Evolutionary conservation across 2,888 invertebrate species (phyloP).

Genomic region (Exocentrus adspersus): DNA sequence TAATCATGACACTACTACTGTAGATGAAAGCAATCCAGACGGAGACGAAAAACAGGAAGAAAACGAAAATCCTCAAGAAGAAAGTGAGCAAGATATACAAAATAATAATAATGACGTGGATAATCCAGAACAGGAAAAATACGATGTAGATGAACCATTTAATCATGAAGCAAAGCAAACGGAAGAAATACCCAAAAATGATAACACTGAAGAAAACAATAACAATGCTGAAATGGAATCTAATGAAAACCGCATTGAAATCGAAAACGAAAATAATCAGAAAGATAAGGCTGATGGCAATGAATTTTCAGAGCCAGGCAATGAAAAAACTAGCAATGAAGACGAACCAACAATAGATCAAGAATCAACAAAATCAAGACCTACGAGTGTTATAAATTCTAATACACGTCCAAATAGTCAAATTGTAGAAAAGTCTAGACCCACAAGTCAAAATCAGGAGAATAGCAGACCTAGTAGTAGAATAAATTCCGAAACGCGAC

Average conservation of each 20-base stretch:
- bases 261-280: constrained; percentile 2
- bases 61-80: constrained; percentile 8
- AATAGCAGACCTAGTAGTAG: constrained; percentile 31
- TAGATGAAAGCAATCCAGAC: not conserved
- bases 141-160: constrained; percentile 15
- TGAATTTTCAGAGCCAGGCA: constrained; percentile 17
- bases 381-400: constrained; percentile 10
- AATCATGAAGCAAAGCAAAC: constrained; percentile 6
- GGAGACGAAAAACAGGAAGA: constrained; percentile 16
- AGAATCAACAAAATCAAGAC: constrained; percentile 25
- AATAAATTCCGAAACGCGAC: constrained; percentile 32
- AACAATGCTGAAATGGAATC: constrained; percentile 8
- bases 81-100: constrained; percentile 33
- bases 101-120: constrained; percentile 18
- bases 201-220: constrained; percentile 3
- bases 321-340: not conserved
- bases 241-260: not conserved
- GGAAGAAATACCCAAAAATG: not conserved
- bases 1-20: constrained; percentile 37
- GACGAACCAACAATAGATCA: constrained; percentile 12
- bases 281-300: constrained; percentile 4
- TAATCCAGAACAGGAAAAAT: constrained; percentile 18
- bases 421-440: constrained; percentile 23
- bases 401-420: constrained; percentile 24
- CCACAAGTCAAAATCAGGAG: constrained; percentile 21